Percentiles rank a stretch among this genome's conserved stretches.
Conservation (phyloP, 2,888 invertebrate species). For the Polyommatus iphigenia region DNA sequence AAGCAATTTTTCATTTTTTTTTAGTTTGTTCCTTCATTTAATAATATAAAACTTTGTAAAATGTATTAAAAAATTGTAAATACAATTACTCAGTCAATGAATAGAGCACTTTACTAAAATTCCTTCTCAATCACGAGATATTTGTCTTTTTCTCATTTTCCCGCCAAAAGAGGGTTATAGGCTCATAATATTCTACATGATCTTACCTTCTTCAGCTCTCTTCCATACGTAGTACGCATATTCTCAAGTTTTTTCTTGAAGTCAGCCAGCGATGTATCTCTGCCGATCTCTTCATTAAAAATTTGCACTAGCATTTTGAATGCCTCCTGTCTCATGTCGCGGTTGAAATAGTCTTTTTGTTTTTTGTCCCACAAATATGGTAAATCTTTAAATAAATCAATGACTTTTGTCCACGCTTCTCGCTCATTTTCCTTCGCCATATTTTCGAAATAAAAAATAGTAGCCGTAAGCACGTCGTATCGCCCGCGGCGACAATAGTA, state of each 20-base stretch:
- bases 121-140: constrained; percentile 8
- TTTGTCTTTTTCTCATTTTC: constrained; percentile 24
- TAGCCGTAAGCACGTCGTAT: constrained; percentile 15
- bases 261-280: constrained; percentile 34
- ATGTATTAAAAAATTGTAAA: too few species aligned
- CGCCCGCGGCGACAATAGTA: neutral
- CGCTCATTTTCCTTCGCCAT: constrained; percentile 32
- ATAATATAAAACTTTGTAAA: too few species aligned
- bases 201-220: constrained; percentile 40
- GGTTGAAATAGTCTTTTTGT: constrained; percentile 37
- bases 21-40: too few species aligned
- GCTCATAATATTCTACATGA: constrained; percentile 32
- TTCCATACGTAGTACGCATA: constrained; percentile 40
- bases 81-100: too few species aligned
- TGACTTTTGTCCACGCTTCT: constrained; percentile 37
- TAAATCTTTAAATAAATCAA: too few species aligned
- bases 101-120: constrained; percentile 8
- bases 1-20: too few species aligned
- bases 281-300: constrained; percentile 38
- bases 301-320: constrained; percentile 38
- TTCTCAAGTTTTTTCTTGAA: constrained; percentile 41
- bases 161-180: constrained; percentile 25
- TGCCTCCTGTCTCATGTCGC: constrained; percentile 39
- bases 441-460: constrained; percentile 25
- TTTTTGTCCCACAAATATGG: constrained; percentile 38